Evolutionary conservation across 1,140 invertebrate species (phyloP), one percentile per base, ranked within the genome.

Genomic region (Hermatobates lingyangjiaoensis): DNA sequence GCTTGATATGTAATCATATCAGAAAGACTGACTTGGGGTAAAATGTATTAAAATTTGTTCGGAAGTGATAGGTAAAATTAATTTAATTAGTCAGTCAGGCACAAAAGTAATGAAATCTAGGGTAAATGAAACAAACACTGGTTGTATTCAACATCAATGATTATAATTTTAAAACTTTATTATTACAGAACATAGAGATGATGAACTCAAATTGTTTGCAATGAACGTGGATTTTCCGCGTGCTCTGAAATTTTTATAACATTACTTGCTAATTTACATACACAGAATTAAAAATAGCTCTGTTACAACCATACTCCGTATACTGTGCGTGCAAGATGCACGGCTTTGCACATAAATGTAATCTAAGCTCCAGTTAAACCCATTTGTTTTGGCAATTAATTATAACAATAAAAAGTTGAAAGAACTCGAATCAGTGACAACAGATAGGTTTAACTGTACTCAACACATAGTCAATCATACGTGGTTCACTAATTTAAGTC

Each of bases 101-200:
- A n/a, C n/a, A n/a, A n/a, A n/a, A n/a, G n/a, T n/a, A n/a, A n/a
- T n/a, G n/a, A n/a, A n/a, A n/a, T n/a, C n/a, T n/a, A n/a, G n/a
- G n/a, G n/a, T n/a, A n/a, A 27, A 47, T 27, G n/a, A 47, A 27
- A 27, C 34, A 49, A 34, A 26, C 48, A 15, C 24, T 21, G 15
- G 27, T 52, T 28, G 39, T 53, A 54, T 54, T 55, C 54, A 55
- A 55, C 54, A 55, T 55, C 54, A 55, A 55, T 55, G 54, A 55
- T 55, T 55, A 55, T 55, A 55, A 52, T 55, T 55, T 55, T 55
- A 48, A 52, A 55, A 55, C 49, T 55, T 55, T 55, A 52, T 50
- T 55, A 55, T 55, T 55, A 54, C 53, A 55, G 54, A 55, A 55
- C 54, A 55, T 55, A 55, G 54, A 55, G 54, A 52, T 55, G 54